A percentile compares a stretch with the other conserved stretches of the same genome.
These are phyloP conservation scores for Tineola bisselliella DNA, from an alignment of 2,888 invertebrate genomes.

Conservation along the genomic window DNA sequence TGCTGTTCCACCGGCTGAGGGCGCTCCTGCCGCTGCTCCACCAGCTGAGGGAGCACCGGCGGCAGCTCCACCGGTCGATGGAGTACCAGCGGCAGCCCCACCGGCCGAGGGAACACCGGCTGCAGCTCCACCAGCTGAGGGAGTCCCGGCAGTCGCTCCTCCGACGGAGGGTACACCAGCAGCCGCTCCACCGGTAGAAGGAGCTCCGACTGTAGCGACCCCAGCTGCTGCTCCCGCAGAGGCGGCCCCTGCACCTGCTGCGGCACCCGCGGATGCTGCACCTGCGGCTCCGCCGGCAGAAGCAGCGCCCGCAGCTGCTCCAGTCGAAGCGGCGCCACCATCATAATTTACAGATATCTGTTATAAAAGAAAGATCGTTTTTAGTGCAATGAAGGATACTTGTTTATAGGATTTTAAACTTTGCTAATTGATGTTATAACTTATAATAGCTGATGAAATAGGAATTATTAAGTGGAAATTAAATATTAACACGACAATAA, in stretches of 20 bases:
- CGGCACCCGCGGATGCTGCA: conserved; percentile 16
- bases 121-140: conserved; percentile 26
- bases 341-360: conserved; percentile 10
- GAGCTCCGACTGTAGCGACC: conserved; percentile 20
- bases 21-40: conserved; percentile 20
- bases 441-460: conserved; percentile 11
- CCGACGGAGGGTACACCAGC: conserved; percentile 26
- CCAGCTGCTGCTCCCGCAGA: conserved; percentile 23
- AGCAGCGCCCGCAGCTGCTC: conserved; percentile 15
- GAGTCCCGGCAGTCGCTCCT: conserved; percentile 23
- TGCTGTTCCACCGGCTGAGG: conserved; percentile 21
- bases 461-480: background rate
- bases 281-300: conserved; percentile 16
- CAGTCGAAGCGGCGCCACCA: conserved; percentile 13
- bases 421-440: background rate
- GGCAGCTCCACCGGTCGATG: conserved; percentile 20
- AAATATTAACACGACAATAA: conserved; percentile 5
- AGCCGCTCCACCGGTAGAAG: conserved; percentile 22
- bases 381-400: background rate
- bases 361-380: background rate
- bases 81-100: conserved; percentile 22
- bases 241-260: conserved; percentile 21
- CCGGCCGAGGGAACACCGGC: conserved; percentile 18
- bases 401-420: background rate
- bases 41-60: conserved; percentile 22